phyloP scores from a whole-genome alignment of 2,113 vertebrate genomes.

The Tyto alba region DNA sequence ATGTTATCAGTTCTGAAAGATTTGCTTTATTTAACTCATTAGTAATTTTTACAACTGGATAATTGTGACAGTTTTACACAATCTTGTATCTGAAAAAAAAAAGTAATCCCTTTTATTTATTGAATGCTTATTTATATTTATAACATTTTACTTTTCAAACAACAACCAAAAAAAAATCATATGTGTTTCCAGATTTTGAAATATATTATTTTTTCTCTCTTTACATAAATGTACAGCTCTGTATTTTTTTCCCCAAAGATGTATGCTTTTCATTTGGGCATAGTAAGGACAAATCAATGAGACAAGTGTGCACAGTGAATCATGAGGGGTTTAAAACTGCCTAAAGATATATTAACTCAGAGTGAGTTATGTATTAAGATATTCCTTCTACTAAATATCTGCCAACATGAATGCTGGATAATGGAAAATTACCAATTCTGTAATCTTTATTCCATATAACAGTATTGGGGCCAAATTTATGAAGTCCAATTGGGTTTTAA shows the following conservation, averaged over 20 bases:
- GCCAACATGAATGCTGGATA: slow-evolving; percentile 9
- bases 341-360: slow-evolving; percentile 28
- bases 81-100: neutral
- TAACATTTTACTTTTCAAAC: neutral
- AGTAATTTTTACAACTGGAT: neutral
- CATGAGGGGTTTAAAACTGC: slow-evolving; percentile 30
- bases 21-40: neutral
- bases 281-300: slow-evolving; percentile 47
- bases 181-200: neutral
- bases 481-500: neutral
- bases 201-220: neutral
- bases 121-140: neutral
- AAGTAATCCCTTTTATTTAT: neutral
- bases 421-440: slow-evolving; percentile 13
- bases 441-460: neutral
- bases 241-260: neutral
- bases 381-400: neutral
- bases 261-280: neutral
- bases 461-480: neutral
- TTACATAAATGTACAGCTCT: neutral
- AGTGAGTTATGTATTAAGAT: slow-evolving; percentile 6
- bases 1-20: neutral
- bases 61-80: neutral
- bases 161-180: neutral
- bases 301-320: slow-evolving; percentile 37